Evolutionary conservation across 1,140 invertebrate genomes (phyloP).

Genomic region (Asbolus verrucosus): DNA sequence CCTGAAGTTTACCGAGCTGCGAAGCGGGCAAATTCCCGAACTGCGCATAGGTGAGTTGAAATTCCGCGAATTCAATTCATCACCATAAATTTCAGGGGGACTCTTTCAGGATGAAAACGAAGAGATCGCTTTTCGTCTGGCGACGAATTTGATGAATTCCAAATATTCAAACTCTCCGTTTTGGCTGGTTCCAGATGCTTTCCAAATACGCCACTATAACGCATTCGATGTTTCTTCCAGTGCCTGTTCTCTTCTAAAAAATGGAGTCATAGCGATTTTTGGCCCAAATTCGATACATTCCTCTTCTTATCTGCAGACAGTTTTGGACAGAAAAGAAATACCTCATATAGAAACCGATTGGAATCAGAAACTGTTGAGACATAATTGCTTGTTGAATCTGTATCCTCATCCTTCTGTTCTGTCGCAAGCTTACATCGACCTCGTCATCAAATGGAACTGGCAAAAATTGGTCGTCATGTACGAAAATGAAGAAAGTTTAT

Average conservation of each 20-base stretch:
- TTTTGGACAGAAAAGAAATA: constrained; percentile 89
- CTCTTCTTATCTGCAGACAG: constrained; percentile 83
- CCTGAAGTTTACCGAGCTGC: background rate
- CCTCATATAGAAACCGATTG: constrained; percentile 85
- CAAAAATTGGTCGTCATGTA: constrained; percentile 88
- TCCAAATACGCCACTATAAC: constrained; percentile 63
- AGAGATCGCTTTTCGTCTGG: constrained; percentile 64
- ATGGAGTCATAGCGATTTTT: constrained; percentile 82
- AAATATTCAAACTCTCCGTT: constrained; percentile 59
- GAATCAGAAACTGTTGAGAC: constrained; percentile 71
- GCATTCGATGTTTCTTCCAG: constrained; percentile 64
- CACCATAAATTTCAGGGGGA: constrained; percentile 59
- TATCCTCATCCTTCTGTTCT: constrained; percentile 83
- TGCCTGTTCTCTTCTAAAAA: constrained; percentile 65
- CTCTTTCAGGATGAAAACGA: constrained; percentile 63
- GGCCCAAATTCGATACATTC: constrained; percentile 79
- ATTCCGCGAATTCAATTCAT: background rate
- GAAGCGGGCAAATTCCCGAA: background rate
- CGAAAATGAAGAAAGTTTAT: constrained; percentile 81
- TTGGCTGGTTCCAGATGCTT: constrained; percentile 59
- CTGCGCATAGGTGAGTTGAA: constrained; percentile 18
- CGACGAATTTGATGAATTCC: constrained; percentile 63
- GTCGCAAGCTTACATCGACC: constrained; percentile 76
- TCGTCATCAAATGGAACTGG: constrained; percentile 82
- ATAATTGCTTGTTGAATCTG: constrained; percentile 81